Evolutionary conservation across 1,140 invertebrate species (phyloP).

Genomic region (Prorops nasuta): DNA sequence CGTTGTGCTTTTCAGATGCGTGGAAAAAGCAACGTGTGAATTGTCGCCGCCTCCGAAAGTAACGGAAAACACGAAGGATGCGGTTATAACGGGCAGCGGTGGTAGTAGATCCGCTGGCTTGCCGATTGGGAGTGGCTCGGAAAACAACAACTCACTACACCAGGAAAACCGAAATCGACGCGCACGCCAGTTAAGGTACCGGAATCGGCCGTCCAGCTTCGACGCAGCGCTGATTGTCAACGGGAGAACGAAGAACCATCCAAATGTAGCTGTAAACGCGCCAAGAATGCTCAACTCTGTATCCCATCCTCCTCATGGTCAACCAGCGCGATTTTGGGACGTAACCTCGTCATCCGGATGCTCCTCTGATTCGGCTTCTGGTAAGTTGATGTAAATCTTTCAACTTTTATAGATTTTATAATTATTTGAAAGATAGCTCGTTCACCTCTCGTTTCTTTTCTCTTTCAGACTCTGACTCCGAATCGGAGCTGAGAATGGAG

Average conservation of each 20-base stretch:
- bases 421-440: too few relatives aligned
- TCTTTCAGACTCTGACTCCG: too few relatives aligned
- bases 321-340: constrained; percentile 30
- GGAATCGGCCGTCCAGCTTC: constrained; percentile 36
- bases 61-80: too few relatives aligned
- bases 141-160: too few relatives aligned
- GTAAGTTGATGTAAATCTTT: constrained; percentile 17
- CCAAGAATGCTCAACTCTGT: constrained; percentile 28
- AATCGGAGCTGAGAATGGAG: constrained; percentile 17
- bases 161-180: constrained; percentile 37
- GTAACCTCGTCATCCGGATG: constrained; percentile 33
- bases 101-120: too few relatives aligned
- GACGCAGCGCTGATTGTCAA: constrained; percentile 35
- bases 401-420: constrained; percentile 2
- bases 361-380: constrained; percentile 29
- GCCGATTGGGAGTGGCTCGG: too few relatives aligned
- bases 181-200: constrained; percentile 29
- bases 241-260: constrained; percentile 26
- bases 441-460: too few relatives aligned
- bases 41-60: too few relatives aligned
- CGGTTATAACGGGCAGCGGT: too few relatives aligned
- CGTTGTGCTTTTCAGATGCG: too few relatives aligned
- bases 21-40: too few relatives aligned
- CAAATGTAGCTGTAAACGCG: not conserved
- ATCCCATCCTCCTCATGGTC: constrained; percentile 23